phyloP scores from a whole-genome alignment of 2,113 vertebrate genomes.

The Bubo blakistoni region DNA sequence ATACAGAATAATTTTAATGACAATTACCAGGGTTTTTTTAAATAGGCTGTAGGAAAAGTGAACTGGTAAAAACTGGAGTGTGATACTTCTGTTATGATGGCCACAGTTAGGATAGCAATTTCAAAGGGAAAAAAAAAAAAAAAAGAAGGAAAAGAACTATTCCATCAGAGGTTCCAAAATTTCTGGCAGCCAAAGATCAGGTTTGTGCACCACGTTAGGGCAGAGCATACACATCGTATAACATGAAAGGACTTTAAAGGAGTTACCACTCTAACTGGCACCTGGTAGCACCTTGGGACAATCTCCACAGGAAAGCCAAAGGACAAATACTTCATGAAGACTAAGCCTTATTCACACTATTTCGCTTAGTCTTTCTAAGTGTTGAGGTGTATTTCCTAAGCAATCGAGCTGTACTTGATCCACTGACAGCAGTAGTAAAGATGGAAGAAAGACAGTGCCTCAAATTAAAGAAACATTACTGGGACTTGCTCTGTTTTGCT shows the following conservation, averaged over 20 bases:
- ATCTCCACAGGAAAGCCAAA: neutral
- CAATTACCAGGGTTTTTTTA: neutral
- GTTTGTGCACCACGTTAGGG: neutral
- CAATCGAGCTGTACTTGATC: accelerated
- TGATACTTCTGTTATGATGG: neutral
- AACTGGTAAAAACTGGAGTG: neutral
- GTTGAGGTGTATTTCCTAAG: neutral
- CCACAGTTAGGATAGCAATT: neutral
- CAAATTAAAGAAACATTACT: neutral
- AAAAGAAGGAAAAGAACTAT: neutral
- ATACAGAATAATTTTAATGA: neutral
- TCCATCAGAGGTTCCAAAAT: neutral
- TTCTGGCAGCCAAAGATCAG: neutral
- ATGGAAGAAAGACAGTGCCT: neutral
- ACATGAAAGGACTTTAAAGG: neutral
- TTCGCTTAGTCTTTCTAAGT: neutral
- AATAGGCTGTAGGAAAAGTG: neutral
- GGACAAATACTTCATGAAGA: neutral
- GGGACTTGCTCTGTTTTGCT: neutral
- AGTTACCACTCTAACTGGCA: neutral
- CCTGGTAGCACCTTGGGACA: accelerated
- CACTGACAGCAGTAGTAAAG: neutral
- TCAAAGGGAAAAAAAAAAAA: neutral
- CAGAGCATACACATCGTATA: neutral
- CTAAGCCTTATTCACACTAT: neutral